phyloP scores from a whole-genome alignment of 2,888 invertebrate genomes.

The Priocnemis perturbator region DNA sequence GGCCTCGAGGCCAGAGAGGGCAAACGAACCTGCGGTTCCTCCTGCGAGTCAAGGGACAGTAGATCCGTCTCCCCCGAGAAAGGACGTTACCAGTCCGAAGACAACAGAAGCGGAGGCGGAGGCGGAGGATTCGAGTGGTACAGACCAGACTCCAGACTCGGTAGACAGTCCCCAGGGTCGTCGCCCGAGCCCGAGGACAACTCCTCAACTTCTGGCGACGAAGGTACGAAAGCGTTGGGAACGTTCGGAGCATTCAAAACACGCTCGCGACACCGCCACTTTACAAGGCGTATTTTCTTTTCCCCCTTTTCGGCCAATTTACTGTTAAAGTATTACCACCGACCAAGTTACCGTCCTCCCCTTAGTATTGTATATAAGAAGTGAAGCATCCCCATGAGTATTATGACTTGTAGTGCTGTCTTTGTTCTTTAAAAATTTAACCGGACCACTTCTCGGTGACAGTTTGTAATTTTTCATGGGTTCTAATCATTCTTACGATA shows the following conservation, averaged over 20 bases:
- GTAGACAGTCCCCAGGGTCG: conserved; percentile 53
- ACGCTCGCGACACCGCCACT: neutral
- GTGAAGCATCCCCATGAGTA: too few species aligned
- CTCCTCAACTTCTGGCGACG: conserved; percentile 72
- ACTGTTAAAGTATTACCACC: too few species aligned
- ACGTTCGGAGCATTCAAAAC: conserved; percentile 1
- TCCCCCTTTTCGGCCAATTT: too few species aligned
- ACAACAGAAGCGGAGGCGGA: conserved; percentile 8
- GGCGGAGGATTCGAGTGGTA: conserved; percentile 40
- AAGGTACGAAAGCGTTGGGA: conserved; percentile 61
- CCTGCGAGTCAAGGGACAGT: conserved; percentile 43
- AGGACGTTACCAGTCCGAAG: conserved; percentile 5
- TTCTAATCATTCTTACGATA: too few species aligned
- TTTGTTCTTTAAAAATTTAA: too few species aligned
- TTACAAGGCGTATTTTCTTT: too few species aligned
- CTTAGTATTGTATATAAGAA: too few species aligned
- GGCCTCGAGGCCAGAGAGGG: conserved; percentile 56
- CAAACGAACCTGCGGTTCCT: conserved; percentile 33
- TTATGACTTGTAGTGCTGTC: too few species aligned
- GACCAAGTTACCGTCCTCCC: too few species aligned
- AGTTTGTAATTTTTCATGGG: too few species aligned
- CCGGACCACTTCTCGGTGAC: too few species aligned
- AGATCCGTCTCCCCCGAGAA: conserved; percentile 48
- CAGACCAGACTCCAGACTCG: conserved; percentile 45
- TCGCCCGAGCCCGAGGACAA: conserved; percentile 71